Base-by-base conservation (phyloP, 2,797 vertebrate genomes). In the Lindbergichthys nudifrons region DNA sequence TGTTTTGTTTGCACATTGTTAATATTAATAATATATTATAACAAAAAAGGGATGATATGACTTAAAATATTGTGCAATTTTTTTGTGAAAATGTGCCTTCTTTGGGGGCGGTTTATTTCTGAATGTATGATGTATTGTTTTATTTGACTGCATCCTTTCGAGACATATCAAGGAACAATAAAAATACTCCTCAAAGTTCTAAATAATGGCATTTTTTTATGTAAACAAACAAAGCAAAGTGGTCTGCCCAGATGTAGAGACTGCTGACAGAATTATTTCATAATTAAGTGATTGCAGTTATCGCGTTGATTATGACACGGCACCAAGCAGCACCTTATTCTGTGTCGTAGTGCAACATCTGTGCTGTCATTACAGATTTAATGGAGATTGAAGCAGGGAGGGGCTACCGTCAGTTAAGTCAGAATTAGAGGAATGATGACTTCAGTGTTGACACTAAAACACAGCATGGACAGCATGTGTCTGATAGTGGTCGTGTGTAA, bases 1-100 rank as follows among this genome's bases (percentile, higher is more conserved):
- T 71, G 39, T 81, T 82, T 74, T 59, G 10, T 82, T 83, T 86
- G 63, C 77, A 75, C 45, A 23, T 51, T 60, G 11, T 32, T 59
- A 36, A n/a, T 5, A 58, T 45, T 58, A 36, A 36, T 36, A 36
- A 36, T 36, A 36, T 36, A 36, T 36, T 36, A 36, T 36, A 9
- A 36, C 2, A 36, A 18, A 57, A 70, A 56, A 58, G 14, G 12
- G 16, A 32, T 43, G n/a, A 48, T 1, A 30, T 48, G 19, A 61
- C 7, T 2, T 48, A 10, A n/a, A 32, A 62, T 66, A 3, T 62
- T 74, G 4, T 48, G 9, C 18, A 7, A 36, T 10, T 39, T 70
- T 60, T 67, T 21, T 48, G 32, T 79, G 23, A 80, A 43, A 19
- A 54, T 65, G 83, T 30, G 42, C 32, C 50, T 85, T 77, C 69